phyloP scores from a whole-genome alignment of 2,888 invertebrate genomes.

The Euphydryas editha region DNA sequence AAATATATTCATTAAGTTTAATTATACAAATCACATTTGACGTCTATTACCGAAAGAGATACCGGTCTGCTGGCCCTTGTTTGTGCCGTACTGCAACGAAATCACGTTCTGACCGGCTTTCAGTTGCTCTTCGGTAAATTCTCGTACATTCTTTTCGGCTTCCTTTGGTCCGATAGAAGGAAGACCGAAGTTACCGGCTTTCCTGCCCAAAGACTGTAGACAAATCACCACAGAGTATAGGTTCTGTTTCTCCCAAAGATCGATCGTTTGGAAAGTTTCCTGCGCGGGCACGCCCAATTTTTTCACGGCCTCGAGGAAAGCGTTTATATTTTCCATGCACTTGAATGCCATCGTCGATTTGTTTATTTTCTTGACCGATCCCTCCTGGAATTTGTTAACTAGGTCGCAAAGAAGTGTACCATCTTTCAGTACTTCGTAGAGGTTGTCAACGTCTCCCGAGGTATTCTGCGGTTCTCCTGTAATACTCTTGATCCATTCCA shows the following conservation, averaged over 20 bases:
- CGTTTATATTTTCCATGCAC: conserved; percentile 99
- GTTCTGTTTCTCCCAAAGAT: conserved; percentile 98
- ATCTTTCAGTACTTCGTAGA: conserved; percentile 94
- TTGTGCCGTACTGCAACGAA: conserved; percentile 97
- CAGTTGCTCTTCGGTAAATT: conserved; percentile 96
- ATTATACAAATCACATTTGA: conserved; percentile 90
- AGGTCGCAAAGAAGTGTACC: conserved; percentile 95
- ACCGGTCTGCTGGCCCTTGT: conserved; percentile 98
- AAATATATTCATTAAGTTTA: conserved; percentile 61
- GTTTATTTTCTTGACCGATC: conserved; percentile 96
- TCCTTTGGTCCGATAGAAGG: conserved; percentile 98
- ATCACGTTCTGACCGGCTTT: conserved; percentile 96
- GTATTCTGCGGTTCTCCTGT: conserved; percentile 92
- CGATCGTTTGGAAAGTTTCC: conserved; percentile 99
- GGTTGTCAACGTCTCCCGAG: conserved; percentile 94
- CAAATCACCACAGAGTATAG: conserved; percentile 98
- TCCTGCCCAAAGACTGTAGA: conserved; percentile 96
- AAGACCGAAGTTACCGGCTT: conserved; percentile 92
- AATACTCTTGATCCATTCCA: conserved; percentile 95
- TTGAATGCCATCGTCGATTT: conserved; percentile 96
- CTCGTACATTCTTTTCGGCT: conserved; percentile 95
- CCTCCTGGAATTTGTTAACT: conserved; percentile 93
- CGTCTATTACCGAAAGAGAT: conserved; percentile 98
- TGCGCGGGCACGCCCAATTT: conserved; percentile 95
- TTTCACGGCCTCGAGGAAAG: conserved; percentile 93